Base-by-base conservation (phyloP, 2,888 invertebrate species). In the Polyploca ridens region DNA sequence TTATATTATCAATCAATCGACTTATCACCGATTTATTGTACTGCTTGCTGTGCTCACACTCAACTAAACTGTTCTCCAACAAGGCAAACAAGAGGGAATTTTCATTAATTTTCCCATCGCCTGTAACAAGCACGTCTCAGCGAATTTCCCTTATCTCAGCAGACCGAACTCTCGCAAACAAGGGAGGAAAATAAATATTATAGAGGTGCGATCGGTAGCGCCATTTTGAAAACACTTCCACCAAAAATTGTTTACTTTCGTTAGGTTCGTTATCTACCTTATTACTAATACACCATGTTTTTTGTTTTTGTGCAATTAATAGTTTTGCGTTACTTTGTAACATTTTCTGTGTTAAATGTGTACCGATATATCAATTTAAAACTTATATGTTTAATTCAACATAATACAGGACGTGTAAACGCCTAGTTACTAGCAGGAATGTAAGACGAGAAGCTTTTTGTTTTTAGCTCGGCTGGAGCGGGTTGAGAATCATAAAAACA, bases 401-500 rank as follows among this genome's bases (percentile, higher is more conserved):
- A 3, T 58, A 58, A 3, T 33, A 58, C 7, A 14, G 33, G 10
- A 27, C 14, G 13, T 10, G 6, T 58, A 27, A 33, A 6, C 58
- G 13, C 14, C 58, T 27, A 27, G 57, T 58, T 27, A 58, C 13
- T 27, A 3, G 13, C 13, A 58, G 3, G 19, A 58, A 58, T 33
- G 58, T 13, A 16, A 58, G 58, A 58, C 33, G 58, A 58, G 19
- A 33, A 33, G 46, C 46, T 46, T 58, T 58, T 58, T 58, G 58
- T 33, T 58, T 5, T 5, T 16, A 5, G 58, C 33, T 13, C 58
- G 41, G 13, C 14, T 58, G 33, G 4, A 58, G 13, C 57, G 38
- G 10, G 38, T 38, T 44, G 44, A 14, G 44, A 27, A 19, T 13
- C 66, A 75, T 72, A 78, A 76, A 81, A 76, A 77, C 80, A 75